Evolutionary conservation across 2,888 invertebrate species (phyloP), one percentile per base, ranked within the genome.

Genomic region (Sipha maydis): DNA sequence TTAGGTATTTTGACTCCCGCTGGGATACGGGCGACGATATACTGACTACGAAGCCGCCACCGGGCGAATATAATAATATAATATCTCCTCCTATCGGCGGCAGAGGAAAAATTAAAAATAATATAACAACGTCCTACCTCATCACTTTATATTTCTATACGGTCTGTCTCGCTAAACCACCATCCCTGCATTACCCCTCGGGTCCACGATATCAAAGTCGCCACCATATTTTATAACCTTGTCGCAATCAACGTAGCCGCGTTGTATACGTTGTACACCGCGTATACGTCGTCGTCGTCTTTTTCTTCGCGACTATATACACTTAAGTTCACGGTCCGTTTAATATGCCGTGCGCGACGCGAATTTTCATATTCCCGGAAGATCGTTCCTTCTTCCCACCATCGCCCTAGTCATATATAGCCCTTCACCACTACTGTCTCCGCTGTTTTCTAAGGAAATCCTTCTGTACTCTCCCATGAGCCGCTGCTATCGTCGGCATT

Each of bases 291-390:
- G 38, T 38, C n/a, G 28, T n/a, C 41, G 19, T 38, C 21, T 48
- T 48, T 14, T 48, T 48, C 48, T 48, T n/a, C 7, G 8, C 38
- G 34, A 21, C 34, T 34, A 38, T 61, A 38, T 54, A 83, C 83
- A 38, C 75, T n/a, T 34, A 31, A 75, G 28, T 84, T 84, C 56
- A 84, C 61, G 56, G 83, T 84, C 83, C 83, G 83, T 84, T 84
- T 84, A 84, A 84, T 84, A 84, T 84, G 83, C 83, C 61, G 38
- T 38, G 54, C 38, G 75, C 75, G 38, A 61, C 38, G 83, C 48
- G 38, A 75, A 75, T 75, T 75, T 75, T 84, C 83, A 75, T 75
- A 75, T 28, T 75, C 83, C 75, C 83, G 28, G 61, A 84, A 84
- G 83, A 84, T 84, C 73, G 25, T 21, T 38, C 54, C 1, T 54